A percentile compares a stretch with the other conserved stretches of the same genome.
Conservation (phyloP, 1,140 invertebrate genomes). For the Drosophila ohnishii region DNA sequence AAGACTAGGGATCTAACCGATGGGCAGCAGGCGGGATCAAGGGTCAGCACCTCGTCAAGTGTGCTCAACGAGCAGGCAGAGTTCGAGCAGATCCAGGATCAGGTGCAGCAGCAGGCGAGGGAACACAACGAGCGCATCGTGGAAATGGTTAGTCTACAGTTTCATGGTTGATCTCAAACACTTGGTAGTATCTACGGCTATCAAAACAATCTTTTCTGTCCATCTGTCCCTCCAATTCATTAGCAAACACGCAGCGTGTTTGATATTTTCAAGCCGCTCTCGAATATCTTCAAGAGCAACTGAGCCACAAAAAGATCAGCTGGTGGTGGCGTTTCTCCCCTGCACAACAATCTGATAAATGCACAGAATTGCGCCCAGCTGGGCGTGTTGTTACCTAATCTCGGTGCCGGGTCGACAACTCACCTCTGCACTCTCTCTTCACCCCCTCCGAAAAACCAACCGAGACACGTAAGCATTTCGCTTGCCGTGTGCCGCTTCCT, state of each 20-base stretch:
- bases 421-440: slow-evolving; percentile 15
- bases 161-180: slow-evolving; percentile 5
- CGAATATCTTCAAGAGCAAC: slow-evolving; percentile 73
- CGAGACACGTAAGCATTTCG: slow-evolving; percentile 59
- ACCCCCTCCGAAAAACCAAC: slow-evolving; percentile 22
- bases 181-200: slow-evolving; percentile 16
- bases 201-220: slow-evolving; percentile 37
- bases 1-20: slow-evolving; percentile 68
- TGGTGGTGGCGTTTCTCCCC: slow-evolving; percentile 8
- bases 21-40: slow-evolving; percentile 60
- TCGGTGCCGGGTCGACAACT: slow-evolving; percentile 41
- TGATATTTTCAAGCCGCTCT: slow-evolving; percentile 72
- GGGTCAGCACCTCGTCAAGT: slow-evolving; percentile 59
- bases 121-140: slow-evolving; percentile 81
- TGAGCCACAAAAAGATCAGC: slow-evolving; percentile 38
- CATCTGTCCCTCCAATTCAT: slow-evolving; percentile 22
- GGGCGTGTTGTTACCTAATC: slow-evolving; percentile 28
- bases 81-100: slow-evolving; percentile 74
- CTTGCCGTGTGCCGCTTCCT: slow-evolving; percentile 46
- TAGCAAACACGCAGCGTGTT: slow-evolving; percentile 76
- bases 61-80: slow-evolving; percentile 59
- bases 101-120: slow-evolving; percentile 70
- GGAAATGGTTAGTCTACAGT: slow-evolving; percentile 74
- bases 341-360: slow-evolving; percentile 34
- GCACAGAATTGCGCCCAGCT: slow-evolving; percentile 55